Base-by-base conservation (phyloP, 2,113 vertebrate species). In the Scytalopus superciliaris region DNA sequence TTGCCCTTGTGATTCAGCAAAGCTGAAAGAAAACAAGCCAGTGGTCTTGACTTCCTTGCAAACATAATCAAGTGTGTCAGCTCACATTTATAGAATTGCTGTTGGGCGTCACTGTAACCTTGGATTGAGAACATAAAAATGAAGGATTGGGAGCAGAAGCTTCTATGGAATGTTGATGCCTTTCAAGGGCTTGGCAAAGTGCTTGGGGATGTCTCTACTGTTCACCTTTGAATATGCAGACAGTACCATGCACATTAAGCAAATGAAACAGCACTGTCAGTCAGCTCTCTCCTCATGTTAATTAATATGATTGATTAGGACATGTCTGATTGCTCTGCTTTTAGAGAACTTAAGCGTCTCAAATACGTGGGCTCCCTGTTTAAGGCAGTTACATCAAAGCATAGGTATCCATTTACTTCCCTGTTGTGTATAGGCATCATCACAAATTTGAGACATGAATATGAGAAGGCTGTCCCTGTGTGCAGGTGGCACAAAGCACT, bases 1-100 rank as follows among this genome's bases (percentile, higher is more conserved):
- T 57, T 96, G 63, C 56, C 47, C 88, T 90, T 78, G 73, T 82
- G 69, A 84, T 84, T 93, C 63, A 81, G 73, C 94, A 88, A 94
- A 72, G 64, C 86, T 86, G 67, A 62, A 70, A 89, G 67, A 56
- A 81, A 76, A 33, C 37, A 67, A 81, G 56, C 31, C 49, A 60
- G 5, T 21, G 19, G 44, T 90, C 50, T 75, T 75, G 72, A 56
- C 67, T 87, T 91, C 75, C 39, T 87, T 84, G 52, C 44, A 87
- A 60, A 44, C 64, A 24, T 72, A 72, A 94, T 91, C 35, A 44
- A 40, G 78, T 44, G 17, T 97, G 91, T 75, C 87, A 94, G 69
- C 60, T 94, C n/a, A 37, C 25, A 39, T 87, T 88, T 72, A 50
- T 16, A 63, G 69, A 42, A 9, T 63, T 47, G 5, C 56, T 22